A percentile compares a stretch with the other conserved stretches of the same genome.
Conservation (phyloP, 1,140 invertebrate species). For the Harlomillsia oculata region DNA sequence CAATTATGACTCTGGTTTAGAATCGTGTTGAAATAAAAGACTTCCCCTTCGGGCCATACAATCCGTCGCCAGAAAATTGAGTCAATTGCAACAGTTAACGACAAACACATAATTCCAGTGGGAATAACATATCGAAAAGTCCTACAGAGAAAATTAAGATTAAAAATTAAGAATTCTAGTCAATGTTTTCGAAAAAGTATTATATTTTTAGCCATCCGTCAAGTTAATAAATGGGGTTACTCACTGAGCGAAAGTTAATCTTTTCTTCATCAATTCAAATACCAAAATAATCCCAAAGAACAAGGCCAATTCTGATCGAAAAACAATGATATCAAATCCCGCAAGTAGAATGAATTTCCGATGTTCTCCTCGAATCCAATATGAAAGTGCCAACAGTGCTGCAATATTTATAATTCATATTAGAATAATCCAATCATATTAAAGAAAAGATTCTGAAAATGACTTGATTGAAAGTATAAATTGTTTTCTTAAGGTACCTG, state of each 20-base stretch:
- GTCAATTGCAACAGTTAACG: constrained; percentile 70
- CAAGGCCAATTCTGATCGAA: constrained; percentile 78
- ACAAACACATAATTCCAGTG: constrained; percentile 57
- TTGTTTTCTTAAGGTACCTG: constrained; percentile 57
- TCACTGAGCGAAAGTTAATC: constrained; percentile 46
- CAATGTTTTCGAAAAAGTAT: neutral
- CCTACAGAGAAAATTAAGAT: constrained; percentile 44
- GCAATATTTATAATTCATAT: too few species aligned
- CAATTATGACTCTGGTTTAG: constrained; percentile 91
- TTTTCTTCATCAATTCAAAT: constrained; percentile 56
- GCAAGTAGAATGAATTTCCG: constrained; percentile 69
- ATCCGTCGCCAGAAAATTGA: constrained; percentile 84
- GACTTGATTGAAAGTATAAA: constrained; percentile 6
- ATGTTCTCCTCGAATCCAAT: constrained; percentile 70
- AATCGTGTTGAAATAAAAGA: constrained; percentile 90
- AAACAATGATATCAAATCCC: constrained; percentile 78
- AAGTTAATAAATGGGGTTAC: constrained; percentile 12
- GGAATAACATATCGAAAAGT: constrained; percentile 61
- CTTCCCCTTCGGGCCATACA: constrained; percentile 96
- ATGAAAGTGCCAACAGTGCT: constrained; percentile 77
- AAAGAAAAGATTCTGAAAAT: constrained; percentile 3
- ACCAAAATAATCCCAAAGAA: constrained; percentile 79
- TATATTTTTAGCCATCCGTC: too few species aligned
- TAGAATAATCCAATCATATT: too few species aligned
- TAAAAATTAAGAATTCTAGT: neutral